Percentiles rank a stretch among this genome's conserved stretches.
Conservation (phyloP, 2,113 vertebrate genomes). For the Marcusenius ussheri region DNA sequence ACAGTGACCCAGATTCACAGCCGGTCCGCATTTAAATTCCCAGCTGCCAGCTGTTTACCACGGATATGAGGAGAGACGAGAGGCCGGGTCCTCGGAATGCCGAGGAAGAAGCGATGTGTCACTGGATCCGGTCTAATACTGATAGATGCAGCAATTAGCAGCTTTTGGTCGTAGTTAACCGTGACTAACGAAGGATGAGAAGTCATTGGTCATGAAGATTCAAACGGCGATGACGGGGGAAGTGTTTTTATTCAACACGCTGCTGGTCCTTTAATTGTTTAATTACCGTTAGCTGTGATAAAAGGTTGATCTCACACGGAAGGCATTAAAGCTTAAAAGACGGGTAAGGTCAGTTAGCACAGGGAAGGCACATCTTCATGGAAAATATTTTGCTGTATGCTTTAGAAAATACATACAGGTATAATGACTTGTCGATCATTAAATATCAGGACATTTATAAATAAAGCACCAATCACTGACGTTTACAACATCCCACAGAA, state of each 20-base stretch:
- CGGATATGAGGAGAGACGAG: constrained; percentile 61
- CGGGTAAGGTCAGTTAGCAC: not conserved
- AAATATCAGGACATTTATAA: not conserved
- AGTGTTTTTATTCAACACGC: not conserved
- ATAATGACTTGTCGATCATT: not conserved
- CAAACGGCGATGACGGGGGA: not conserved
- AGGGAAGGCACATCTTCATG: not conserved
- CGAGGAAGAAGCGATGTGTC: constrained; percentile 64
- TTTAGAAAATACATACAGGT: not conserved
- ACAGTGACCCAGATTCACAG: constrained; percentile 60
- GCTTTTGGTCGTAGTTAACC: constrained; percentile 74
- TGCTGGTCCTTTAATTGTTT: not conserved
- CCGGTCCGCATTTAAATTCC: constrained; percentile 71
- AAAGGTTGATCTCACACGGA: not conserved
- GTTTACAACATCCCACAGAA: not conserved
- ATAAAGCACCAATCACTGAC: not conserved
- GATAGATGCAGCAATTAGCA: constrained; percentile 70
- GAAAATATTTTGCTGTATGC: not conserved
- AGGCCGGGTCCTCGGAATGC: constrained; percentile 66
- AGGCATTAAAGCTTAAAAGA: not conserved
- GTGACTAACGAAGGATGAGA: constrained; percentile 72
- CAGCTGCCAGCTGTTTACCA: constrained; percentile 70
- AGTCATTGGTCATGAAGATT: constrained; percentile 56
- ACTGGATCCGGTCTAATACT: constrained; percentile 68
- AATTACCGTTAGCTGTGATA: not conserved